phyloP scores from a whole-genome alignment of 1,140 invertebrate genomes.

The Drosophila prosaltans region DNA sequence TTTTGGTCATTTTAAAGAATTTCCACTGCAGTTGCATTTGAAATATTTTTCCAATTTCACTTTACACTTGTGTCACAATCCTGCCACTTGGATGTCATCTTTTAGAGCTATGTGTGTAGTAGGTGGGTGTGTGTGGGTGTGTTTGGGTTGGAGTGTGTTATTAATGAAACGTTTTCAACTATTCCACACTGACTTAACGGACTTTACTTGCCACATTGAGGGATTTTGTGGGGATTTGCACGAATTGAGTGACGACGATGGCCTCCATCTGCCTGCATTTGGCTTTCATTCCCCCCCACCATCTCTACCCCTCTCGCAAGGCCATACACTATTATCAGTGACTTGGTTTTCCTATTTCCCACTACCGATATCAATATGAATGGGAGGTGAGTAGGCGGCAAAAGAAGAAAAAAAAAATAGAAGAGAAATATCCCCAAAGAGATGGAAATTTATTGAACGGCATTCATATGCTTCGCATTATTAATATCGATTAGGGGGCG shows the following conservation, averaged over 20 bases:
- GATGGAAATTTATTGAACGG: slow-evolving; percentile 75
- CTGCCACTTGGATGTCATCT: slow-evolving; percentile 19
- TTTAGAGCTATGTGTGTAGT: neutral
- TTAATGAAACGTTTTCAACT: slow-evolving; percentile 65
- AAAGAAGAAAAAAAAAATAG: neutral
- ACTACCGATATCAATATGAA: slow-evolving; percentile 52
- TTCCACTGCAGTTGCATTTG: neutral
- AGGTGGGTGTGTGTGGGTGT: slow-evolving; percentile 20
- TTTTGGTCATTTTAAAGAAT: neutral
- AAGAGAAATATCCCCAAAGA: slow-evolving; percentile 38
- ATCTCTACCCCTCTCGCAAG: neutral
- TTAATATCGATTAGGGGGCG: slow-evolving; percentile 72
- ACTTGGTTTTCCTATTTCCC: slow-evolving; percentile 47
- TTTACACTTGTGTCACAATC: slow-evolving; percentile 41
- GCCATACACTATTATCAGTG: slow-evolving; percentile 15
- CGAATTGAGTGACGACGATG: slow-evolving; percentile 56
- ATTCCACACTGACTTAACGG: slow-evolving; percentile 52
- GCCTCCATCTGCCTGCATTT: slow-evolving; percentile 22
- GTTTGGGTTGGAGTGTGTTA: slow-evolving; percentile 42
- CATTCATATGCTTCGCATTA: slow-evolving; percentile 74
- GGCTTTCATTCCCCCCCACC: neutral
- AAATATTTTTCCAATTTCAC: slow-evolving; percentile 30
- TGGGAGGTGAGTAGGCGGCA: neutral
- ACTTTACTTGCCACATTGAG: slow-evolving; percentile 36
- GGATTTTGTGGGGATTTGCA: slow-evolving; percentile 63